Conservation (phyloP, 2,113 vertebrate species). For the chimpanzee (Pan troglodytes) region NHGRI_mPanTro3-v2.1_pri NC_072417.2:59283001-59283500, state of each 20-base stretch:
- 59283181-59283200: not conserved
- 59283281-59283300: not conserved
- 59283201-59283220: not conserved
- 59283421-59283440: not conserved
- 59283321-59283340: not conserved
- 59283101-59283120: not conserved
- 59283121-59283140: not conserved
- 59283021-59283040: not conserved
- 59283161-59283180: not conserved
- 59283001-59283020: not conserved
- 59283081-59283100: not conserved
- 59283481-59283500: not conserved
- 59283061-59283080: not conserved
- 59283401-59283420: not conserved
- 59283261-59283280: not conserved
- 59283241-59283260: not conserved
- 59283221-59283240: not conserved
- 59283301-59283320: not conserved
- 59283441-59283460: not conserved
- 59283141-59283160: not conserved
- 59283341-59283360: not conserved
- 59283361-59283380: not conserved
- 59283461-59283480: not conserved
- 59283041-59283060: not conserved
- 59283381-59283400: not conserved